phyloP scores from a whole-genome alignment of 64 coral and sea anemone species.

The Pocillopora verrucosa region DNA sequence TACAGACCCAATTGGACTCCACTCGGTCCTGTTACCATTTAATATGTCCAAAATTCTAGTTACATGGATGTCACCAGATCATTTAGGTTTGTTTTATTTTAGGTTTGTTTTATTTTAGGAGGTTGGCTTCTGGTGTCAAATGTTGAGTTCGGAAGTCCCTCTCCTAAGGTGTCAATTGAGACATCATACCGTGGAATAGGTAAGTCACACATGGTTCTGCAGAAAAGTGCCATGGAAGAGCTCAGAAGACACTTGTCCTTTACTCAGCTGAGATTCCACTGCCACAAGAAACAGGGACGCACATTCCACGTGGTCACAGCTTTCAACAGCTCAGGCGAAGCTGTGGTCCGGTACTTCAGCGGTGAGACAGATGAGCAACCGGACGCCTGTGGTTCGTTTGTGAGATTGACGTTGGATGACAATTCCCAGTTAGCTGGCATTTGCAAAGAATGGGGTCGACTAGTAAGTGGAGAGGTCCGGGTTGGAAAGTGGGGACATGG shows the following conservation, averaged over 20 bases:
- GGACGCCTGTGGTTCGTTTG: not conserved
- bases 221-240: not conserved
- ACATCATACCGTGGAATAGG: not conserved
- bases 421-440: too few species aligned
- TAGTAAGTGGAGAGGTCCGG: too few species aligned
- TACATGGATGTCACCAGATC: not conserved
- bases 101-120: not conserved
- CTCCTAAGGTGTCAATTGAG: not conserved
- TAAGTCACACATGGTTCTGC: not conserved
- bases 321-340: not conserved
- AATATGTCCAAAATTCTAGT: too few species aligned
- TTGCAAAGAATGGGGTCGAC: too few species aligned
- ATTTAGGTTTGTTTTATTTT: too few species aligned
- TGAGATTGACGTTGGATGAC: too few species aligned
- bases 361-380: not conserved
- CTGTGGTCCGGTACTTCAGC: not conserved
- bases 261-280: not conserved
- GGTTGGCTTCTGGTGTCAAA: not conserved
- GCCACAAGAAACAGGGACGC: not conserved
- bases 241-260: not conserved
- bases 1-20: too few species aligned
- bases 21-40: too few species aligned
- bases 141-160: not conserved
- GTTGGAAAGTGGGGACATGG: too few species aligned
- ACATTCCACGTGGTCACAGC: constrained; percentile 30